phyloP scores from a whole-genome alignment of 1,140 invertebrate genomes.

The Lasioglossum albipes region DNA sequence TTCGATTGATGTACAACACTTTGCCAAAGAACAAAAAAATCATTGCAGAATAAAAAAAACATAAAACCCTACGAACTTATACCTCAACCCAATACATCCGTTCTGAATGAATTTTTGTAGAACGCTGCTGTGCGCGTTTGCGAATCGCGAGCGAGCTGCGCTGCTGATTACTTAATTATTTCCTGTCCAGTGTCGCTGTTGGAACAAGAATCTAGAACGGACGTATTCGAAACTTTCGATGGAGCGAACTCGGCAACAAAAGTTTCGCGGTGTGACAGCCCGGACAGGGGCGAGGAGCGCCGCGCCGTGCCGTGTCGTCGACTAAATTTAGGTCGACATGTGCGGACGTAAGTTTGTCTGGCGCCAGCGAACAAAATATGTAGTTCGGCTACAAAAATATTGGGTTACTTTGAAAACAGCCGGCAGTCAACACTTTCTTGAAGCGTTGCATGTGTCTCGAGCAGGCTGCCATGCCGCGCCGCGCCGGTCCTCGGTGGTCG shows the following conservation, averaged over 20 bases:
- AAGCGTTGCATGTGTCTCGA: slow-evolving; percentile 71
- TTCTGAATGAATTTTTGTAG: no score
- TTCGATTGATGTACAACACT: no score
- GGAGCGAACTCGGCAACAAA: slow-evolving; percentile 7
- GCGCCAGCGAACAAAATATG: slow-evolving; percentile 72
- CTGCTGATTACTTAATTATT: background rate
- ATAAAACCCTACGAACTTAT: no score
- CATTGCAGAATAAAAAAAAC: no score
- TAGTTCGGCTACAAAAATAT: slow-evolving; percentile 73
- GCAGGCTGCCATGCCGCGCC: background rate
- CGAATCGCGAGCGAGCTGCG: no score
- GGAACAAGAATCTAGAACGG: background rate
- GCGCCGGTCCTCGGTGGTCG: no score
- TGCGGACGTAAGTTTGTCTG: slow-evolving; percentile 70
- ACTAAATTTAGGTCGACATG: slow-evolving; percentile 73
- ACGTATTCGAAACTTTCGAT: background rate
- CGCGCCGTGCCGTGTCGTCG: background rate
- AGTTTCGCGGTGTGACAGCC: slow-evolving; percentile 9
- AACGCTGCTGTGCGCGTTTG: no score
- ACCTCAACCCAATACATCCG: no score
- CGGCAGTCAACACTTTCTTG: slow-evolving; percentile 77
- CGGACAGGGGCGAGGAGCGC: slow-evolving; percentile 1
- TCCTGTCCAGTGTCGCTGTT: background rate
- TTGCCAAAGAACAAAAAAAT: no score
- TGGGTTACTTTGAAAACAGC: slow-evolving; percentile 78